Evolutionary conservation across 2,113 vertebrate genomes (phyloP), one percentile per base, ranked within the genome.

Genomic region (Phalacrocorax pelagicus): DNA sequence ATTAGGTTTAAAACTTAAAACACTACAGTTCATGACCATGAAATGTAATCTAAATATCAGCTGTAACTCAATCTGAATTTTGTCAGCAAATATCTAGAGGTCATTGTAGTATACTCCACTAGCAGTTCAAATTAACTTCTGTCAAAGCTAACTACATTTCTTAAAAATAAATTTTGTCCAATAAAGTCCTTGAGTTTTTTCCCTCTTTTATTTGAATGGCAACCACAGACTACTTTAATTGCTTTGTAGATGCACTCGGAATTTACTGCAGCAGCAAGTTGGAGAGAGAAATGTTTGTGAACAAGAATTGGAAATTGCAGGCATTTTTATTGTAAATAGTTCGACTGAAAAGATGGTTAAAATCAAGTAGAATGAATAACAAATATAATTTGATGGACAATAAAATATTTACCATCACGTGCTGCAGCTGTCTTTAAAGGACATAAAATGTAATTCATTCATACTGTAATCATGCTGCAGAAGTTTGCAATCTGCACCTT

Each of bases 401-500:
- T 97, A 98, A 97, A 95, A 90, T 96, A 91, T 97, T 97, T 98
- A 97, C 98, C 98, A 97, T 98, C 97, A 98, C 97, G 97, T 98
- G 96, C 98, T 98, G 98, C 98, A 98, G 98, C 97, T 96, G 97
- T 97, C 97, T 98, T 95, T 98, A 98, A 98, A 98, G 98, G 98
- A 98, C 98, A 96, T 97, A 96, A 98, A 97, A 96, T 97, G 97
- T 98, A 97, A 97, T 97, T 98, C 98, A 97, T 98, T 98, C 98
- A 98, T 98, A 98, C 99, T 98, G 98, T 98, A 98, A 98, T 98
- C 96, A 94, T 97, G 98, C 99, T 98, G 98, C 99, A 98, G 98
- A 98, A 98, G 97, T 98, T 97, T 98, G 98, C 98, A 97, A 98
- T 98, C 98, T 98, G 99, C 99, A 99, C 99, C 99, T 99, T 98